Percentiles rank a stretch among this genome's conserved stretches.
These are phyloP conservation scores for Falco peregrinus DNA, from an alignment of 2,797 vertebrate genomes.

Conservation along the genomic window DNA sequence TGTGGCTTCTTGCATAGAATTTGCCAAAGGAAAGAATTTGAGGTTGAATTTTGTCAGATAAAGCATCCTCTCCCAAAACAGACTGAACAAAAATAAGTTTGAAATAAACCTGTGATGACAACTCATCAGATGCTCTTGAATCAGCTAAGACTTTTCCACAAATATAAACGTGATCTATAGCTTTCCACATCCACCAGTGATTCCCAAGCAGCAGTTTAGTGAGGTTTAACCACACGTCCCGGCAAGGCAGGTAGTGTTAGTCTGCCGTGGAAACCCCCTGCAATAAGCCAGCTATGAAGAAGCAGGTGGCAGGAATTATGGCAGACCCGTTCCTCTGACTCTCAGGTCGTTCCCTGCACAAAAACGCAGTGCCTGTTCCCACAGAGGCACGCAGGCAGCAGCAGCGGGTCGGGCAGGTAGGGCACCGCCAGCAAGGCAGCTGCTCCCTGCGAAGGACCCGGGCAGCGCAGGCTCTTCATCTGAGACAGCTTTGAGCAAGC, in stretches of 20 bases:
- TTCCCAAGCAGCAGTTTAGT: neutral
- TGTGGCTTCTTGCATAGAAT: neutral
- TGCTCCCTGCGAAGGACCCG: neutral
- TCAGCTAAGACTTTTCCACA: neutral
- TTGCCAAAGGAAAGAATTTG: neutral
- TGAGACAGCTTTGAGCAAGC: too few species aligned
- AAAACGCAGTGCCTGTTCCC: neutral
- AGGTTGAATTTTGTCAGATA: neutral
- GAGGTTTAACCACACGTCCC: neutral
- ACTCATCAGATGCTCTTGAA: neutral
- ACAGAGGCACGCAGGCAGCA: neutral
- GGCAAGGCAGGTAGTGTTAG: neutral
- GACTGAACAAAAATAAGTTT: neutral
- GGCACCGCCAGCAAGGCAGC: neutral
- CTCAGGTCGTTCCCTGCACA: neutral
- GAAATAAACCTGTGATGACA: neutral
- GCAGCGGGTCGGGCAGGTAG: neutral
- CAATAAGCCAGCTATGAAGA: neutral
- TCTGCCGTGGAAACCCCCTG: neutral
- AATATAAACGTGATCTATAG: neutral
- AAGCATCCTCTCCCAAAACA: neutral
- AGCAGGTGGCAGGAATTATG: neutral
- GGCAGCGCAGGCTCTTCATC: too few species aligned
- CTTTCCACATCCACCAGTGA: neutral
- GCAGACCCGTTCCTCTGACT: neutral